These are phyloP conservation scores for Heptranchias perlo DNA, from an alignment of 2,113 vertebrate species.

Conservation along the genomic window DNA sequence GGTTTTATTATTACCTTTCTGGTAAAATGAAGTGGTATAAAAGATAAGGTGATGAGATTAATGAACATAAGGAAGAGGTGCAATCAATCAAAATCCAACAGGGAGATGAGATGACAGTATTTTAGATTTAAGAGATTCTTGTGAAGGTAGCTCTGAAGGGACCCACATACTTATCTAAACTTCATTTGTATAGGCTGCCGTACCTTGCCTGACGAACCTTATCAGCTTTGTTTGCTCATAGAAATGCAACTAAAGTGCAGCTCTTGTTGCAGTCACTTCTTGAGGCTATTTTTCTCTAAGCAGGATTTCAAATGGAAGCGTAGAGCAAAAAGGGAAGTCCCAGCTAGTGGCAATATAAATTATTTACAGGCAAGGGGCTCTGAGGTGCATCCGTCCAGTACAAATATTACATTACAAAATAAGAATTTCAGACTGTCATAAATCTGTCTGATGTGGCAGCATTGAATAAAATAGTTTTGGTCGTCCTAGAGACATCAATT, in stretches of 20 bases:
- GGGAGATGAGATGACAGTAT: conserved; percentile 60
- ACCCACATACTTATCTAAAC: conserved; percentile 33
- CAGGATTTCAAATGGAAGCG: conserved; percentile 3
- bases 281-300: conserved; percentile 28
- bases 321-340: conserved; percentile 28
- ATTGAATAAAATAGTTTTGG: conserved; percentile 66
- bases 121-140: conserved; percentile 58
- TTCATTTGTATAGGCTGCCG: conserved; percentile 23
- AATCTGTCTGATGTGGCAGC: conserved; percentile 61
- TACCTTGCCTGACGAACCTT: conserved; percentile 37
- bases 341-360: conserved; percentile 42
- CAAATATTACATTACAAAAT: conserved; percentile 63
- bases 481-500: conserved; percentile 64
- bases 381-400: conserved; percentile 54
- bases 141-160: conserved; percentile 18
- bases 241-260: conserved; percentile 31
- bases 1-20: conserved; percentile 99
- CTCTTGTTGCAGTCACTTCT: conserved; percentile 24
- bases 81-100: conserved; percentile 88
- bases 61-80: conserved; percentile 90
- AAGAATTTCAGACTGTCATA: conserved; percentile 63
- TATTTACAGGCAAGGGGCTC: conserved; percentile 56
- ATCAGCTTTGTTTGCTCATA: conserved; percentile 25
- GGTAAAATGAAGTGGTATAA: conserved; percentile 96
- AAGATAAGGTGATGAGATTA: conserved; percentile 99